phyloP scores from a whole-genome alignment of 2,797 vertebrate genomes.

The Lagorchestes hirsutus region DNA sequence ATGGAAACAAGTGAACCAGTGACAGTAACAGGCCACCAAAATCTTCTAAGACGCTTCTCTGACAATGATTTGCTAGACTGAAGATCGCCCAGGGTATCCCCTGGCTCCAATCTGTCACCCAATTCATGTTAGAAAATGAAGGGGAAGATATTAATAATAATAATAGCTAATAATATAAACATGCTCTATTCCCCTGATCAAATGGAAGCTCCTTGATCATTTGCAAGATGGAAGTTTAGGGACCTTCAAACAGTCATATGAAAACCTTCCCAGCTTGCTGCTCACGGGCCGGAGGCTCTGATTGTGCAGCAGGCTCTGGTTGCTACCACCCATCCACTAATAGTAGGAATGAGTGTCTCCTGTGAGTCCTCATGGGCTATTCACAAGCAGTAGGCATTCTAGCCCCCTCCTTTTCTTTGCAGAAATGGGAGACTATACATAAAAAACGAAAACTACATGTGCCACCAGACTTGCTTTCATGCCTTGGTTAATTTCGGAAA shows the following conservation, averaged over 20 bases:
- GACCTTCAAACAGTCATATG: not conserved
- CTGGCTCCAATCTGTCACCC: not conserved
- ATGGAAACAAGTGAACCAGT: slow-evolving; percentile 3
- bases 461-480: not conserved
- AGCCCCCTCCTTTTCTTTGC: not conserved
- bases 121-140: not conserved
- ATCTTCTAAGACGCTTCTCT: not conserved
- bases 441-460: not conserved
- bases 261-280: not conserved
- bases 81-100: not conserved
- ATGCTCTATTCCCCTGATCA: not conserved
- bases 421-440: not conserved
- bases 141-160: not conserved
- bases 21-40: not conserved
- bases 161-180: not conserved
- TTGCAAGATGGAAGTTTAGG: not conserved
- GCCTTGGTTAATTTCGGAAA: not conserved
- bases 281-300: not conserved
- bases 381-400: not conserved
- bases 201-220: not conserved
- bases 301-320: not conserved
- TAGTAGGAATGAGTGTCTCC: not conserved
- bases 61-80: not conserved
- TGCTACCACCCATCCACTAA: not conserved
- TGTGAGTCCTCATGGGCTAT: not conserved